Conservation (phyloP, 1,140 invertebrate species). For the Acromyrmex charruanus region DNA sequence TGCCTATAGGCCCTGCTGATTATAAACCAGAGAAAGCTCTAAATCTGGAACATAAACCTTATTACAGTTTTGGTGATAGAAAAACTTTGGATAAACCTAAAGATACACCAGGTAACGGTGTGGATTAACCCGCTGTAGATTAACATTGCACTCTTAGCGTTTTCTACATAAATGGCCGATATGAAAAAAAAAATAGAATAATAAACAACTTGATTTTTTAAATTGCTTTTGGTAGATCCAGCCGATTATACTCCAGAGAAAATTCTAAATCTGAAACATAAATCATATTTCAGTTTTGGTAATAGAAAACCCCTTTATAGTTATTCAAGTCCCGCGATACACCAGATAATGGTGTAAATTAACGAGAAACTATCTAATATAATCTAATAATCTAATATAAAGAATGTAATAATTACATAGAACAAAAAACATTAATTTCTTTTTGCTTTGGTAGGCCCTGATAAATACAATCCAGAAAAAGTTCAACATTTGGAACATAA, state of each 20-base stretch:
- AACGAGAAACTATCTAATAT: neutral
- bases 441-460: slow-evolving; percentile 67
- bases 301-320: slow-evolving; percentile 71
- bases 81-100: slow-evolving; percentile 78
- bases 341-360: slow-evolving; percentile 63
- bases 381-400: neutral
- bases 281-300: slow-evolving; percentile 74
- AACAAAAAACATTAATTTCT: slow-evolving; percentile 38
- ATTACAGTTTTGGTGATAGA: slow-evolving; percentile 88
- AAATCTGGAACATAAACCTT: slow-evolving; percentile 88
- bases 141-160: neutral
- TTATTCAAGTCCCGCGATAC: slow-evolving; percentile 65
- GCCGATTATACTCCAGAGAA: slow-evolving; percentile 75
- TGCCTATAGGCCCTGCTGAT: slow-evolving; percentile 85
- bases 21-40: slow-evolving; percentile 88
- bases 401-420: slow-evolving; percentile 6
- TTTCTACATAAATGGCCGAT: neutral
- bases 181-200: neutral
- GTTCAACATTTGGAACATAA: slow-evolving; percentile 72
- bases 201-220: slow-evolving; percentile 3
- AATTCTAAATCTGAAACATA: slow-evolving; percentile 64
- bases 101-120: slow-evolving; percentile 74
- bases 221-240: slow-evolving; percentile 68
- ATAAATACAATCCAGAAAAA: slow-evolving; percentile 77
- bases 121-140: slow-evolving; percentile 15